Percentiles rank a stretch among this genome's conserved stretches.
Conservation (phyloP, 2,797 vertebrate genomes). For the Gila robusta region DNA sequence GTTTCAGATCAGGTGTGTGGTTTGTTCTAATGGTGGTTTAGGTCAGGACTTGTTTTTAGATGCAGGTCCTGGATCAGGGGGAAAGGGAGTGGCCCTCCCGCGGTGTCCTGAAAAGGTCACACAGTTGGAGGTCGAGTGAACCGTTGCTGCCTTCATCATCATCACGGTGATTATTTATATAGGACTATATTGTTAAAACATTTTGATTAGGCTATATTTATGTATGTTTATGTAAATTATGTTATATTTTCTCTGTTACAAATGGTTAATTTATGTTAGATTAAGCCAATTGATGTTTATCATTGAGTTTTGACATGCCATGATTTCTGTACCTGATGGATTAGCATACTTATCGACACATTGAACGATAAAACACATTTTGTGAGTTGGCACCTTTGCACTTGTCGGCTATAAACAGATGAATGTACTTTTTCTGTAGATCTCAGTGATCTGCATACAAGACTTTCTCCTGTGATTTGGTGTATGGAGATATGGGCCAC, state of each 20-base stretch:
- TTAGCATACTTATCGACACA: background rate
- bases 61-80: slow-evolving; percentile 18
- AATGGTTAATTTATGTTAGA: background rate
- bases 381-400: background rate
- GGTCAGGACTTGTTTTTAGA: background rate
- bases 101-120: slow-evolving; percentile 32
- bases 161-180: background rate
- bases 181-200: background rate
- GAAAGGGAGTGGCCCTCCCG: background rate
- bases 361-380: background rate
- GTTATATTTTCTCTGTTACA: background rate
- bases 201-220: background rate
- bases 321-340: background rate
- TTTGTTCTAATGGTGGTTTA: background rate
- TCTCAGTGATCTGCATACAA: background rate
- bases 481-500: background rate
- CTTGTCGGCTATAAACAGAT: background rate
- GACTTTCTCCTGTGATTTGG: background rate
- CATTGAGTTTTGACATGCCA: background rate
- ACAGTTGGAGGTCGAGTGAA: slow-evolving; percentile 14
- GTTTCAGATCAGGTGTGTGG: slow-evolving; percentile 13
- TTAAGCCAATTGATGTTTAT: background rate
- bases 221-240: background rate
- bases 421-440: background rate
- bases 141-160: background rate